A percentile compares a stretch with the other conserved stretches of the same genome.
Evolutionary conservation across 2,888 invertebrate species (phyloP).

Genomic region (Alentia gelatinosa): DNA sequence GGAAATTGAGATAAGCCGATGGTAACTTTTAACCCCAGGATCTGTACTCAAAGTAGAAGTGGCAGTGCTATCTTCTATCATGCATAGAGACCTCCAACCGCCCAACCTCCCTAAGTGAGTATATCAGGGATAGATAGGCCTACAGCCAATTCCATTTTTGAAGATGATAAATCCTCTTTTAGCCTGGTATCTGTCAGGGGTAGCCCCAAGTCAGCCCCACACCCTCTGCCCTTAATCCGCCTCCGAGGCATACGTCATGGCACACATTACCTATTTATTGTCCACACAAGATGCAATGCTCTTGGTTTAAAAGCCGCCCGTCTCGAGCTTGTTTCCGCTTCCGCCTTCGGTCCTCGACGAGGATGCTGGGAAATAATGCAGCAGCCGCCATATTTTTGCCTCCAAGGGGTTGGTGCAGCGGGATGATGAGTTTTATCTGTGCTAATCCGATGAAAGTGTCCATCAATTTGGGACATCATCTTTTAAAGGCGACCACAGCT

Average conservation of each 20-base stretch:
- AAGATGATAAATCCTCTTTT: not conserved
- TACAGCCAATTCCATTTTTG: not conserved
- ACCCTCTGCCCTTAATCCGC: not conserved
- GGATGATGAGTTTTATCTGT: not conserved
- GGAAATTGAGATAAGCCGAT: too few relatives aligned
- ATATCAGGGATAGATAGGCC: not conserved
- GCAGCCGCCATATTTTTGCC: not conserved
- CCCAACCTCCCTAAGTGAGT: too few relatives aligned
- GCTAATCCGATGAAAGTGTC: not conserved
- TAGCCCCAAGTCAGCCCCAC: not conserved
- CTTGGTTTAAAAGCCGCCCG: not conserved
- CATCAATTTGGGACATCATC: not conserved
- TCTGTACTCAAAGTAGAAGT: too few relatives aligned
- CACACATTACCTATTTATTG: not conserved
- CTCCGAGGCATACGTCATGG: not conserved
- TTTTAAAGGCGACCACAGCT: not conserved
- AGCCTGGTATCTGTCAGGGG: not conserved
- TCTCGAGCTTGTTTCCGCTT: not conserved
- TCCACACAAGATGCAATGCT: not conserved
- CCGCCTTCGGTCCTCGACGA: not conserved
- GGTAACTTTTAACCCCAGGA: too few relatives aligned
- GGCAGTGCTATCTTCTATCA: too few relatives aligned
- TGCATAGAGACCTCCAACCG: too few relatives aligned
- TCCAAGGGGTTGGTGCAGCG: not conserved
- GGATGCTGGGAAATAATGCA: constrained; percentile 8